Conservation (phyloP, 2,888 invertebrate species). For the Heteromurus nitidus region DNA sequence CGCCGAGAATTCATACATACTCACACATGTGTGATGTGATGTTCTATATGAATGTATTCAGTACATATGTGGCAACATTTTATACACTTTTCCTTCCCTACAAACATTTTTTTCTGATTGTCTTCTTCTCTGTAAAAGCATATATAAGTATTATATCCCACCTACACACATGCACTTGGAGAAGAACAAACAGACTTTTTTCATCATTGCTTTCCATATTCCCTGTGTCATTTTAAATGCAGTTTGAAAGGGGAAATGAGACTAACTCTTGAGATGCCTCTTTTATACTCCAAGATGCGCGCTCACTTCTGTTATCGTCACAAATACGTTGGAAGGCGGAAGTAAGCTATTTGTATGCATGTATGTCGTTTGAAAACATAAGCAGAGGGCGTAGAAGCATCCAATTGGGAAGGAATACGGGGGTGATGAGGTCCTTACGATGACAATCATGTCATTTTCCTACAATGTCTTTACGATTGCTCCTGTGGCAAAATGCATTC, state of each 20-base stretch:
- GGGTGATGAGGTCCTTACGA: slow-evolving; percentile 34
- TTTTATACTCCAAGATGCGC: too few species aligned
- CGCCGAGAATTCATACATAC: background rate
- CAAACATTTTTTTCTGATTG: background rate
- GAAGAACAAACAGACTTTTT: background rate
- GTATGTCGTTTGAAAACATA: slow-evolving; percentile 13
- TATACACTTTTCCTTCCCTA: too few species aligned
- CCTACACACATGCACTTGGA: slow-evolving; percentile 1
- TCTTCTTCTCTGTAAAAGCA: too few species aligned
- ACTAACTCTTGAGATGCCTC: slow-evolving; percentile 40
- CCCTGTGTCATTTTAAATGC: slow-evolving; percentile 34
- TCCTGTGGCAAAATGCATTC: too few species aligned
- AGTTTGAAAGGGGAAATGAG: slow-evolving; percentile 34
- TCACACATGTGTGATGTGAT: background rate
- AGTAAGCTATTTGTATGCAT: background rate
- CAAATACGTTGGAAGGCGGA: background rate
- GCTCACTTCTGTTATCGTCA: too few species aligned
- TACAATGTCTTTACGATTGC: background rate
- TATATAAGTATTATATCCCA: too few species aligned
- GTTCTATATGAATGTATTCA: slow-evolving; percentile 5
- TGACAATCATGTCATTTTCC: slow-evolving; percentile 30
- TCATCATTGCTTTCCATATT: slow-evolving; percentile 27
- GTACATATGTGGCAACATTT: background rate
- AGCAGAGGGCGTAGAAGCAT: background rate
- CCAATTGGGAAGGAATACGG: background rate